Evolutionary conservation across 92 coral and sea anemone species (phyloP).

Genomic region (Blastomussa wellsi): DNA sequence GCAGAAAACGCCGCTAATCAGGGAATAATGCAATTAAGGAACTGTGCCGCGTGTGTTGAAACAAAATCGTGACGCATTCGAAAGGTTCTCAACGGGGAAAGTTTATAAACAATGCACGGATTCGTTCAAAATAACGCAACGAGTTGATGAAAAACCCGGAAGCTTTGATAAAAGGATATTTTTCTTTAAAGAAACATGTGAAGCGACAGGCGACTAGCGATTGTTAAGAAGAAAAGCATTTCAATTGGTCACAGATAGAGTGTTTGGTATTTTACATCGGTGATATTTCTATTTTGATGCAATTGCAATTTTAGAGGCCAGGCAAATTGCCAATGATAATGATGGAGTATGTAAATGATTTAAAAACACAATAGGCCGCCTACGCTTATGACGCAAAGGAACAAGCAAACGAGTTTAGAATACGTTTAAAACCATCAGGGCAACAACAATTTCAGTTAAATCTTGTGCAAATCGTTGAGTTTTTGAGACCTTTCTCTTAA

Average conservation of each 20-base stretch:
- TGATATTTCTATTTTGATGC: not conserved
- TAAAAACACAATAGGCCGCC: constrained; percentile 13
- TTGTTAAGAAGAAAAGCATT: not conserved
- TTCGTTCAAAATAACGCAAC: not conserved
- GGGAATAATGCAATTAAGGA: not conserved
- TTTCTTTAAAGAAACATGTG: not conserved
- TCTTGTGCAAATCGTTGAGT: not conserved
- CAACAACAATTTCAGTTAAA: constrained; percentile 1
- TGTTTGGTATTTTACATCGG: not conserved
- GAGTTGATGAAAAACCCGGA: not conserved
- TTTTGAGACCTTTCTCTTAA: not conserved
- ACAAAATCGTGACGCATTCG: not conserved
- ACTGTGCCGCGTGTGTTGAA: not conserved
- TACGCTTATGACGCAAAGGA: constrained; percentile 31
- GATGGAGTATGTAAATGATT: not conserved
- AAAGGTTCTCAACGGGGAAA: not conserved
- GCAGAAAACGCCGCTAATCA: not conserved
- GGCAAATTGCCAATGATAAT: constrained; percentile 24
- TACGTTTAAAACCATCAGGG: not conserved
- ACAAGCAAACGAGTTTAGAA: not conserved
- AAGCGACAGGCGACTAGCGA: not conserved
- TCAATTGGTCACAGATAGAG: not conserved
- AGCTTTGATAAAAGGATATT: not conserved
- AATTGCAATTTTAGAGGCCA: not conserved
- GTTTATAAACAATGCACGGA: not conserved